These are phyloP conservation scores for Clusia tigrina DNA, from an alignment of 2,888 invertebrate genomes.

Conservation along the genomic window DNA sequence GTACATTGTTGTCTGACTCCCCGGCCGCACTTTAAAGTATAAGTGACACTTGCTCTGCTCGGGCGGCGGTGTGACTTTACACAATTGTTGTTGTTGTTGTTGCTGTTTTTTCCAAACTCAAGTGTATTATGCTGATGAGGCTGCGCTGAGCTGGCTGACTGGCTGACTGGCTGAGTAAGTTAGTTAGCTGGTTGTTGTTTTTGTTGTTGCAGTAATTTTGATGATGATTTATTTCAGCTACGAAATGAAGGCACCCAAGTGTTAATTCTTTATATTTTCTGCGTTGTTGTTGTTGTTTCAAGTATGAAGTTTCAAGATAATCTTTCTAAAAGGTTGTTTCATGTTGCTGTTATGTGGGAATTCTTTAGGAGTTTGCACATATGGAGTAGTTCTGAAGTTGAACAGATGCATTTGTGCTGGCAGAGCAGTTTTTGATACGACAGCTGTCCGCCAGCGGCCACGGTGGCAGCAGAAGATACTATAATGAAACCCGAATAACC, in stretches of 20 bases:
- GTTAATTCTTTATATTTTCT: background rate
- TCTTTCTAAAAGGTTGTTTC: constrained; percentile 27
- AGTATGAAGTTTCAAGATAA: background rate
- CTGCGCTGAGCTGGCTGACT: background rate
- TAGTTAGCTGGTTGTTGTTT: background rate
- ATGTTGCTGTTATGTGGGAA: constrained; percentile 18
- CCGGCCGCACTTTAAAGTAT: background rate
- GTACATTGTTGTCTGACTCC: constrained; percentile 16
- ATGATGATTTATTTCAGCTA: constrained; percentile 12
- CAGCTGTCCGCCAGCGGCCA: too few relatives aligned
- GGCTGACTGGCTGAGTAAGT: too few relatives aligned
- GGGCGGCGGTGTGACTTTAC: background rate
- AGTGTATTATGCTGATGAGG: background rate
- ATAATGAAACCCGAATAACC: too few relatives aligned
- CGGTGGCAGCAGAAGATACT: too few relatives aligned
- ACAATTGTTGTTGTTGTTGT: background rate
- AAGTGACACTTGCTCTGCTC: background rate
- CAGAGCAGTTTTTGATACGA: too few relatives aligned
- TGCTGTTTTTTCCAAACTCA: background rate
- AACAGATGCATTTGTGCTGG: too few relatives aligned
- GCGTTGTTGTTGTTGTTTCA: constrained; percentile 8
- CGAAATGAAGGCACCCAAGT: constrained; percentile 11
- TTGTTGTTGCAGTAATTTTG: constrained; percentile 1
- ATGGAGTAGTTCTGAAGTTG: too few relatives aligned
- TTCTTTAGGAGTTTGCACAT: background rate